Percentiles rank a stretch among this genome's conserved stretches.
These are phyloP conservation scores for Neogale vison DNA, from an alignment of 2,113 vertebrate genomes.

Conservation along the genomic window DNA sequence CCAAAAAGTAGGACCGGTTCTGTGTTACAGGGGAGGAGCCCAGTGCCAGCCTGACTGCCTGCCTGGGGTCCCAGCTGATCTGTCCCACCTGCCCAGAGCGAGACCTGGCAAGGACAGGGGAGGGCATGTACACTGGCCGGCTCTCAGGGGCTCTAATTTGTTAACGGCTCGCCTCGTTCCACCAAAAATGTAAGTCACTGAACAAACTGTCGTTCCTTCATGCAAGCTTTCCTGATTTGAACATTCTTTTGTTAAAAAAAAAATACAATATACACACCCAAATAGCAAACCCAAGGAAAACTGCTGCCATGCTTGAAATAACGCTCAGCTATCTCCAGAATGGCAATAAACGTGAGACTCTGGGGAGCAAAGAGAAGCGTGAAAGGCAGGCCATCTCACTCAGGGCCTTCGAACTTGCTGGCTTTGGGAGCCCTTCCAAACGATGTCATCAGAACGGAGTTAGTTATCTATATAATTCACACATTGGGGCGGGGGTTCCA, in stretches of 20 bases:
- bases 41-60: neutral
- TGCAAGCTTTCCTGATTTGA: neutral
- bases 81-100: neutral
- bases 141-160: neutral
- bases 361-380: neutral
- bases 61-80: neutral
- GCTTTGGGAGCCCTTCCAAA: neutral
- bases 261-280: neutral
- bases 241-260: neutral
- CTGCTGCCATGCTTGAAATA: neutral
- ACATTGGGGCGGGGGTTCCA: neutral
- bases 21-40: neutral
- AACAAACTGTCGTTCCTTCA: neutral
- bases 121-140: neutral
- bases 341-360: neutral
- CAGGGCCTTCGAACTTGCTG: neutral
- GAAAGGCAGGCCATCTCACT: neutral
- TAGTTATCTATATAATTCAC: neutral
- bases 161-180: neutral
- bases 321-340: neutral
- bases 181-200: neutral
- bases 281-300: neutral
- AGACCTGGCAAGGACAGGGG: neutral
- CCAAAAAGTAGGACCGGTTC: no score
- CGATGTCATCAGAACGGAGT: constrained; percentile 15